A percentile compares a stretch with the other conserved stretches of the same genome.
phyloP scores from a whole-genome alignment of 2,888 invertebrate species.

The Argyresthia albistria region DNA sequence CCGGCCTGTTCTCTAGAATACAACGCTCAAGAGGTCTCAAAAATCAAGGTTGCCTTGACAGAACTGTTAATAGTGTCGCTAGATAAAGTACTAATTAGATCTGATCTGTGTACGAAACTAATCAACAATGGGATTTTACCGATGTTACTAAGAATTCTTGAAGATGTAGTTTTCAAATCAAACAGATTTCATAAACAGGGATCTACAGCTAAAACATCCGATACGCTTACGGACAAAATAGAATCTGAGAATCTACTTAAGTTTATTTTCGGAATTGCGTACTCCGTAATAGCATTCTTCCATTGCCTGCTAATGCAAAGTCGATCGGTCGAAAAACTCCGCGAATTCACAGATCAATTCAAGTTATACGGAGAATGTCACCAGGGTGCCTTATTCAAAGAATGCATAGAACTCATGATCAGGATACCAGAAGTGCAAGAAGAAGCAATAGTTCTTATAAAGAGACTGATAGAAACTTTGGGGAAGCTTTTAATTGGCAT shows the following conservation, averaged over 20 bases:
- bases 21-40: slow-evolving; percentile 45
- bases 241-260: slow-evolving; percentile 69
- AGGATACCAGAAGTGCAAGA: slow-evolving; percentile 44
- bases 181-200: slow-evolving; percentile 27
- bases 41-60: slow-evolving; percentile 68
- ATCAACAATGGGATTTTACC: slow-evolving; percentile 75
- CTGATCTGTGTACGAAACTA: slow-evolving; percentile 68
- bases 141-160: slow-evolving; percentile 71
- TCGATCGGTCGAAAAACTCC: slow-evolving; percentile 58
- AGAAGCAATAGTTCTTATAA: slow-evolving; percentile 50
- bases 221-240: slow-evolving; percentile 26
- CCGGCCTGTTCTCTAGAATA: slow-evolving; percentile 22
- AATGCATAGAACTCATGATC: slow-evolving; percentile 68
- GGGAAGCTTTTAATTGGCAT: slow-evolving; percentile 69
- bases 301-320: slow-evolving; percentile 73
- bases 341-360: slow-evolving; percentile 73
- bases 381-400: slow-evolving; percentile 69
- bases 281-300: slow-evolving; percentile 72
- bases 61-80: slow-evolving; percentile 71
- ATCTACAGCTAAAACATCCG: slow-evolving; percentile 27
- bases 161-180: slow-evolving; percentile 63
- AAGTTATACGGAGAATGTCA: slow-evolving; percentile 72
- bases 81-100: slow-evolving; percentile 64
- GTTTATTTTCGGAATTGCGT: slow-evolving; percentile 73
- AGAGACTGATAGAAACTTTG: slow-evolving; percentile 69